These are phyloP conservation scores for Dasysyrphus albostriatus DNA, from an alignment of 2,888 invertebrate genomes.

Conservation along the genomic window DNA sequence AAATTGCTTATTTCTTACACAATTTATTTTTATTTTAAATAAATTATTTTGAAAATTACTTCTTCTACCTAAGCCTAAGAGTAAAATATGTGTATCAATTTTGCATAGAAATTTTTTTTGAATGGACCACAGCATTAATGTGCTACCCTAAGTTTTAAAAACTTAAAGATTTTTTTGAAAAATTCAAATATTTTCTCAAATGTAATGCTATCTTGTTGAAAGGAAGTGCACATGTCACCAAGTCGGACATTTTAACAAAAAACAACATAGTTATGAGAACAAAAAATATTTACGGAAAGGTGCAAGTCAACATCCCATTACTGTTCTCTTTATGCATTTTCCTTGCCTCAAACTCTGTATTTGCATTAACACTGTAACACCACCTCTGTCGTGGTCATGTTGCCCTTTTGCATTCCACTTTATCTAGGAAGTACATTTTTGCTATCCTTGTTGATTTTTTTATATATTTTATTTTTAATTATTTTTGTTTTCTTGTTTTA, in stretches of 20 bases:
- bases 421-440: slow-evolving; percentile 16
- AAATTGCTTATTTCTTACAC: no score
- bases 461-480: slow-evolving; percentile 15
- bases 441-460: slow-evolving; percentile 9
- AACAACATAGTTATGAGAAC: slow-evolving; percentile 77
- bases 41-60: no score
- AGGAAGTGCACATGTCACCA: slow-evolving; percentile 81
- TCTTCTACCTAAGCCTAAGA: no score
- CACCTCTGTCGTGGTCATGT: slow-evolving; percentile 29
- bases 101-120: no score
- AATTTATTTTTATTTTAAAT: no score
- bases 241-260: slow-evolving; percentile 78
- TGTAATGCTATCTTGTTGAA: slow-evolving; percentile 77
- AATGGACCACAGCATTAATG: no score
- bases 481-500: not conserved
- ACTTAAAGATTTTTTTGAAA: not conserved
- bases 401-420: slow-evolving; percentile 48
- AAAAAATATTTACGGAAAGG: slow-evolving; percentile 78
- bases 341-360: slow-evolving; percentile 41
- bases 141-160: no score
- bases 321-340: slow-evolving; percentile 6
- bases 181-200: not conserved
- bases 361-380: slow-evolving; percentile 71
- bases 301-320: slow-evolving; percentile 78
- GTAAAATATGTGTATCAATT: no score